Evolutionary conservation across 92 coral and sea anemone genomes (phyloP), one percentile per base, ranked within the genome.

Genomic region (Porites evermanni): DNA sequence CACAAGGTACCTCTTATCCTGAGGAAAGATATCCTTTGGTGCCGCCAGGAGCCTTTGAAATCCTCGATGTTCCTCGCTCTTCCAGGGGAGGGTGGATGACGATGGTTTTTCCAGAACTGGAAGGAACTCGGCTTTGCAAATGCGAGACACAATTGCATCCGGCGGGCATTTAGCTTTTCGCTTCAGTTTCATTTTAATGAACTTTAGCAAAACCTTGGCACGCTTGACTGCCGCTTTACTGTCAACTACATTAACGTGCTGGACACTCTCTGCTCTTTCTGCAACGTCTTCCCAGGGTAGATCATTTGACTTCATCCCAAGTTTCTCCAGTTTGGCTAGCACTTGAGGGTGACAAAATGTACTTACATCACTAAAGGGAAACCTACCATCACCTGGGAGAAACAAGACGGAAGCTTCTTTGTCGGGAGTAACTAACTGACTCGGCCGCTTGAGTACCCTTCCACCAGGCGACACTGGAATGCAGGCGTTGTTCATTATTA

Each of bases 381-480:
- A 95, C 79, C 89, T 79, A 17, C 84, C 84, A 85, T 95, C 98
- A 11, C 77, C 92, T 71, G 88, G 80, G 18, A 64, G 74, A 66
- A 69, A 95, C 69, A 95, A 86, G 20, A 64, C 53, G 50, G 89
- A 86, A 0, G 92, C 91, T 73, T 83, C 87, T 29, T 84, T 91
- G 32, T 64, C 21, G 2, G 98, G 96, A 65, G 88, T 70, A 24
- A 95, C 80, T 16, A 95, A 88, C 12, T 91, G 91, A 9, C 79
- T 26, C 59, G 97, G 98, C 12, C 67, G 17, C 74, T 88, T 92
- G 5, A 95, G 91, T 13, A 47, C 63, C 11, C 76, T 64, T 47
- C 97, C 98, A 12, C 63, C 20, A 6, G 97, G 93, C 21, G 96
- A 85, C 72, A 80, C 82, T 21, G 97, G 95, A 70, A 95, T 91